Percentiles rank a stretch among this genome's conserved stretches.
Evolutionary conservation across 1,140 invertebrate species (phyloP).

Genomic region (Pogonomyrmex californicus): DNA sequence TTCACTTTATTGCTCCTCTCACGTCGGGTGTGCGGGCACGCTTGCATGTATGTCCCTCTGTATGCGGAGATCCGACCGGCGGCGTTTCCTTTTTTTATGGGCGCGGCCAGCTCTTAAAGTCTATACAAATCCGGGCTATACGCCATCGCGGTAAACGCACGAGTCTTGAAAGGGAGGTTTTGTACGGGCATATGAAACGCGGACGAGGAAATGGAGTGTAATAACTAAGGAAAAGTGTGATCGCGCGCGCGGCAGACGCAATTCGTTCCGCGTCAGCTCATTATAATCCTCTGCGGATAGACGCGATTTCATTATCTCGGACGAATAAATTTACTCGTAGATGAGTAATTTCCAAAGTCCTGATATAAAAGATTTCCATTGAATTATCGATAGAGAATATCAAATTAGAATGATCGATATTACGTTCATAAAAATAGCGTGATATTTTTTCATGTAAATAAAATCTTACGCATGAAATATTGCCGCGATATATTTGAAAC

Average conservation of each 20-base stretch:
- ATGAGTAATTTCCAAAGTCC: neutral
- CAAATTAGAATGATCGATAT: neutral
- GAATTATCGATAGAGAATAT: neutral
- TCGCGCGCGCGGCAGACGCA: constrained; percentile 25
- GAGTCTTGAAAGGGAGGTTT: constrained; percentile 66
- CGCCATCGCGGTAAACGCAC: constrained; percentile 35
- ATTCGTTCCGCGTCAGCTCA: constrained; percentile 10
- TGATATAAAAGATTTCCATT: neutral
- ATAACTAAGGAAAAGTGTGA: constrained; percentile 56
- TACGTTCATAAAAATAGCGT: neutral
- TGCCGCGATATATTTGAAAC: neutral
- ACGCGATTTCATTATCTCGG: neutral
- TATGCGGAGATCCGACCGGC: constrained; percentile 44
- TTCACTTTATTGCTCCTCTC: constrained; percentile 69
- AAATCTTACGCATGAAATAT: neutral
- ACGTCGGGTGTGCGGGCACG: neutral
- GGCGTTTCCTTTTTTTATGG: constrained; percentile 39
- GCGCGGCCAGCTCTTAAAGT: constrained; percentile 60
- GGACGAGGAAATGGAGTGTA: constrained; percentile 36
- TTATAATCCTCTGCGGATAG: constrained; percentile 21
- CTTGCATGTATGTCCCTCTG: neutral
- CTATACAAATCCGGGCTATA: constrained; percentile 50
- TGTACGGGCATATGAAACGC: constrained; percentile 28
- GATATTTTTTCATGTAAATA: neutral
- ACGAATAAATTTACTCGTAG: constrained; percentile 9